These are phyloP conservation scores for Varecia variegata DNA, from an alignment of 2,797 vertebrate species.

Conservation along the genomic window DNA sequence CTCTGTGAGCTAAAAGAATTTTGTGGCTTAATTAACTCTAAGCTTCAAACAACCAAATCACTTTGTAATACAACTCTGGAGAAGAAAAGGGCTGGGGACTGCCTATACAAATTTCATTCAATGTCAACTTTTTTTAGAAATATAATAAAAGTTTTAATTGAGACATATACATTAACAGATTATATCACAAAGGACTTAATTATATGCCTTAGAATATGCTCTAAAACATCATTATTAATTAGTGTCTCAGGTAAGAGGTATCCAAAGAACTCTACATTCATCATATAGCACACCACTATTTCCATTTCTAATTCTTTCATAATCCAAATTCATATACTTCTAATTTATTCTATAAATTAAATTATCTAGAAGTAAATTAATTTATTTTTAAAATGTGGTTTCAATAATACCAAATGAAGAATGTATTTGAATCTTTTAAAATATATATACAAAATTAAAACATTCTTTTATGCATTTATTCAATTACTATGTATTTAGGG, in stretches of 20 bases:
- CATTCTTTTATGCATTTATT: not conserved
- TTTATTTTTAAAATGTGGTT: not conserved
- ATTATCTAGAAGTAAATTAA: too few species aligned
- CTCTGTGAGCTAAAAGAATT: not conserved
- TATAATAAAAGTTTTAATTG: not conserved
- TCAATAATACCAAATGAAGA: not conserved
- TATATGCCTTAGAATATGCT: not conserved
- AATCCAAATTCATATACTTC: not conserved
- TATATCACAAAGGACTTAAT: not conserved
- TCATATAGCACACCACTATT: not conserved
- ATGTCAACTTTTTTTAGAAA: not conserved
- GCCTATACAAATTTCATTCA: not conserved
- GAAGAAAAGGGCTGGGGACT: not conserved
- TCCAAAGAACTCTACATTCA: not conserved
- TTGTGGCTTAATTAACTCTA: not conserved
- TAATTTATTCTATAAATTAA: constrained; percentile 7
- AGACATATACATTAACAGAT: not conserved
- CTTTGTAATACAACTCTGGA: not conserved
- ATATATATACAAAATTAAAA: not conserved
- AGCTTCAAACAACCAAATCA: constrained; percentile 10
- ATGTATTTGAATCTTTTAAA: not conserved
- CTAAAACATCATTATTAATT: not conserved
- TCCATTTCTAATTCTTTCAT: not conserved
- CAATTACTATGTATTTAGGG: not conserved
- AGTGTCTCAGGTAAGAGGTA: not conserved